These are phyloP conservation scores for Tuberolachnus salignus DNA, from an alignment of 2,888 invertebrate species.

Conservation along the genomic window DNA sequence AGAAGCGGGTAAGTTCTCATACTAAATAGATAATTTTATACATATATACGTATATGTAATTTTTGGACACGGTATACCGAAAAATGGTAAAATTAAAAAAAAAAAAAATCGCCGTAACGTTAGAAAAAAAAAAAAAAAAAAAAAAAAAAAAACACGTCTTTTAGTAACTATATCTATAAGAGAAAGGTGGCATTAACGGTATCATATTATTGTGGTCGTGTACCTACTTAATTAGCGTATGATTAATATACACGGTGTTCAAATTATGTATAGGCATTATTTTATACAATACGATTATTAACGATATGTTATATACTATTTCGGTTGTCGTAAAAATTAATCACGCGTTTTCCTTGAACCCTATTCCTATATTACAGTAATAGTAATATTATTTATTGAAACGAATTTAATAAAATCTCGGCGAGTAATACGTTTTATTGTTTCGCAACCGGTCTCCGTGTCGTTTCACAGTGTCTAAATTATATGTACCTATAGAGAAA, in stretches of 20 bases:
- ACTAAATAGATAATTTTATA: neutral
- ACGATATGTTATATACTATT: slow-evolving; percentile 9
- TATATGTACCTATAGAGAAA: neutral
- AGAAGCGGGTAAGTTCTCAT: slow-evolving; percentile 45
- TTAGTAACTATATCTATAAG: neutral
- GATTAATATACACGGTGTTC: slow-evolving; percentile 22
- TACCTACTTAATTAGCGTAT: slow-evolving; percentile 31
- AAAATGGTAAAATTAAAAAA: too few species aligned
- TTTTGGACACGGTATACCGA: too few species aligned
- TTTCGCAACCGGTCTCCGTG: neutral
- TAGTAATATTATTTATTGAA: neutral
- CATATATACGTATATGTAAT: too few species aligned
- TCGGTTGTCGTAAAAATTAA: slow-evolving; percentile 24
- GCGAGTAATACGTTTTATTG: neutral
- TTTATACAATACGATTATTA: too few species aligned
- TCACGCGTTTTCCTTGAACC: slow-evolving; percentile 38
- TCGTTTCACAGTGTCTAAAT: neutral
- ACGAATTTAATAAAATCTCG: neutral
- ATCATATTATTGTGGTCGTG: slow-evolving; percentile 13
- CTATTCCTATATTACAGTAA: neutral
- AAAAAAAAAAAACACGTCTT: too few species aligned
- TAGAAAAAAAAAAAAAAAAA: too few species aligned
- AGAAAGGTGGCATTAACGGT: slow-evolving; percentile 13
- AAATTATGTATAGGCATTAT: neutral
- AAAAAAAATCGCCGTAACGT: too few species aligned